Percentiles rank a stretch among this genome's conserved stretches.
Conservation (phyloP, 2,888 invertebrate species). For the Xylocampa areola region DNA sequence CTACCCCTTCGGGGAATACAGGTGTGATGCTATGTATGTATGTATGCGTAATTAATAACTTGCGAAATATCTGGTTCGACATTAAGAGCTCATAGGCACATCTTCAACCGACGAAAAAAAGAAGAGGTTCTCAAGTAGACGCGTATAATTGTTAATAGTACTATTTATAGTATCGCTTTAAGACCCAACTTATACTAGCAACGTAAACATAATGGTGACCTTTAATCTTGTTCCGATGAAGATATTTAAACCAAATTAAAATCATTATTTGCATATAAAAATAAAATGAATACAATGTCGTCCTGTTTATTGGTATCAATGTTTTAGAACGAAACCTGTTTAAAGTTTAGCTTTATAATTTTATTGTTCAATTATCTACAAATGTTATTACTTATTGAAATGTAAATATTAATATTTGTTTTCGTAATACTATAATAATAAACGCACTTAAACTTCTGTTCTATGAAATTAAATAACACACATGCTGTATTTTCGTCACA, state of each 20-base stretch:
- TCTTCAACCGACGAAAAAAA: no score
- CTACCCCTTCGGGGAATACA: no score
- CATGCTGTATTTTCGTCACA: constrained; percentile 22
- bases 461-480: background rate
- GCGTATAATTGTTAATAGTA: no score
- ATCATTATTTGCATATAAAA: constrained; percentile 1
- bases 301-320: background rate
- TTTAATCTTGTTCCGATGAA: constrained; percentile 29
- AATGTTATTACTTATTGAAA: constrained; percentile 4
- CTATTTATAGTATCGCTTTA: no score
- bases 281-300: background rate
- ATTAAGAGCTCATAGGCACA: no score
- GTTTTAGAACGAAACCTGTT: constrained; percentile 26
- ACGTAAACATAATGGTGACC: constrained; percentile 2
- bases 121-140: no score
- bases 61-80: no score
- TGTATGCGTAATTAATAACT: no score
- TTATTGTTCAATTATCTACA: constrained; percentile 25
- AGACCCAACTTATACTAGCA: background rate
- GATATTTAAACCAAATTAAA: constrained; percentile 13
- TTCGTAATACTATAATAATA: constrained; percentile 6
- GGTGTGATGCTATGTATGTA: no score
- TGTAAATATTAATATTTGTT: background rate
- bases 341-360: constrained; percentile 12
- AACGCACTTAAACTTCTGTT: background rate